phyloP scores from a whole-genome alignment of 2,888 invertebrate genomes.

The Odontothrips loti region DNA sequence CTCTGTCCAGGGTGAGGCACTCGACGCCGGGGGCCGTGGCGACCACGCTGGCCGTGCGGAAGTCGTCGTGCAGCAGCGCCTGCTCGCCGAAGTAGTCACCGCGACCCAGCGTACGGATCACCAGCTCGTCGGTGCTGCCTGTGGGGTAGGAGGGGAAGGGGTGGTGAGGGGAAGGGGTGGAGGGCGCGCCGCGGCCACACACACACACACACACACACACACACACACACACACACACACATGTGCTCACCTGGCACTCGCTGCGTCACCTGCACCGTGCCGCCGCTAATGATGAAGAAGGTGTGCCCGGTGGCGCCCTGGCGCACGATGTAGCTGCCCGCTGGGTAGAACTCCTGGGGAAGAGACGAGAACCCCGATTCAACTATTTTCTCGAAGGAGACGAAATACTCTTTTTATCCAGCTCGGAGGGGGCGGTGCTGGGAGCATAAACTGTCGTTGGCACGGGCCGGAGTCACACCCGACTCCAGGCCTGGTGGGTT shows the following conservation, averaged over 20 bases:
- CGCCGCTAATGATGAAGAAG: constrained; percentile 62
- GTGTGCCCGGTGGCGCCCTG: constrained; percentile 62
- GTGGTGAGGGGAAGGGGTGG: constrained; percentile 28
- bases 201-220: background rate
- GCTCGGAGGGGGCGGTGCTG: too few relatives aligned
- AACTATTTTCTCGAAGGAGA: background rate
- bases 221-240: background rate
- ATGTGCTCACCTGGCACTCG: constrained; percentile 45
- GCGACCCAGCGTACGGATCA: constrained; percentile 53
- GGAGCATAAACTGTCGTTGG: too few relatives aligned
- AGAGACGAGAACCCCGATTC: background rate
- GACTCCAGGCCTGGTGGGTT: too few relatives aligned
- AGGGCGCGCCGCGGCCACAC: constrained; percentile 2
- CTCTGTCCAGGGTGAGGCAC: constrained; percentile 63
- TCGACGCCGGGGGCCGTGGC: constrained; percentile 58
- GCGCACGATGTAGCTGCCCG: constrained; percentile 59
- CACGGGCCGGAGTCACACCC: too few relatives aligned
- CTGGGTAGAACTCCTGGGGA: constrained; percentile 57
- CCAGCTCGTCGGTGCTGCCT: constrained; percentile 52
- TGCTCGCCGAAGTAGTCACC: constrained; percentile 66
- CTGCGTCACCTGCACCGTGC: constrained; percentile 54
- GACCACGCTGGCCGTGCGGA: constrained; percentile 64
- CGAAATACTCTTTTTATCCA: too few relatives aligned
- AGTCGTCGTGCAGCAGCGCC: constrained; percentile 59
- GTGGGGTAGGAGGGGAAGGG: constrained; percentile 32